Conservation (phyloP, 2,797 vertebrate genomes). For the Spinibarbus caldwelli region DNA sequence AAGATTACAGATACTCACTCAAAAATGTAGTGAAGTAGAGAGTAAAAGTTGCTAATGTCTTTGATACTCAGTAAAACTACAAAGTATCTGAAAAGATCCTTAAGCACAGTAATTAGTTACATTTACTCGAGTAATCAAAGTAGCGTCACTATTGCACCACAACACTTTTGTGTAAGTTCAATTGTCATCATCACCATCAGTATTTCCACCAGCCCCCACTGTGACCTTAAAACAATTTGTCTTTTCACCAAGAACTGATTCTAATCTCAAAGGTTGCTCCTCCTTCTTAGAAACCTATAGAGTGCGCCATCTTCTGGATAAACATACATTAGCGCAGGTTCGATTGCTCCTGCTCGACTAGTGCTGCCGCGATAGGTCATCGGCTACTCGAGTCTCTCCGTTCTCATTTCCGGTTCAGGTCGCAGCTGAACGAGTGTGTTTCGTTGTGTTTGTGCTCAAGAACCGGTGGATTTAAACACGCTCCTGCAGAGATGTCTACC, state of each 20-base stretch:
- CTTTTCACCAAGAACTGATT: slow-evolving; percentile 6
- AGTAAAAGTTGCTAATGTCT: no score
- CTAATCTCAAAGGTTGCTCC: not conserved
- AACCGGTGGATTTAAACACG: slow-evolving; percentile 27
- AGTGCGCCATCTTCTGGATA: slow-evolving; percentile 17
- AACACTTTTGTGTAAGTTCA: not conserved
- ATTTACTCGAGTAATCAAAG: no score
- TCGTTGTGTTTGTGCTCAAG: not conserved
- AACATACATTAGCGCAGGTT: not conserved
- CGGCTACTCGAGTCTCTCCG: slow-evolving; percentile 6
- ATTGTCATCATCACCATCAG: not conserved
- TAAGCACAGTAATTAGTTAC: no score
- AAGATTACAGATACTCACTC: no score
- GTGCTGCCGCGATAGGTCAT: not conserved
- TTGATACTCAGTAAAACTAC: no score
- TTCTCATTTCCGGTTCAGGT: slow-evolving; percentile 8
- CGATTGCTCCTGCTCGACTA: not conserved
- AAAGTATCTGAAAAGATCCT: no score
- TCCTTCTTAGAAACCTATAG: not conserved
- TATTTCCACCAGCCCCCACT: not conserved
- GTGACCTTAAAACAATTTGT: slow-evolving; percentile 17
- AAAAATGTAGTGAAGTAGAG: no score
- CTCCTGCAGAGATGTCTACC: slow-evolving; percentile 82
- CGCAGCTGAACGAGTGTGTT: not conserved
- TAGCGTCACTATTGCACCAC: not conserved